These are phyloP conservation scores for Acipenser transmontanus DNA, from an alignment of 2,797 vertebrate genomes.

Conservation along the genomic window DNA sequence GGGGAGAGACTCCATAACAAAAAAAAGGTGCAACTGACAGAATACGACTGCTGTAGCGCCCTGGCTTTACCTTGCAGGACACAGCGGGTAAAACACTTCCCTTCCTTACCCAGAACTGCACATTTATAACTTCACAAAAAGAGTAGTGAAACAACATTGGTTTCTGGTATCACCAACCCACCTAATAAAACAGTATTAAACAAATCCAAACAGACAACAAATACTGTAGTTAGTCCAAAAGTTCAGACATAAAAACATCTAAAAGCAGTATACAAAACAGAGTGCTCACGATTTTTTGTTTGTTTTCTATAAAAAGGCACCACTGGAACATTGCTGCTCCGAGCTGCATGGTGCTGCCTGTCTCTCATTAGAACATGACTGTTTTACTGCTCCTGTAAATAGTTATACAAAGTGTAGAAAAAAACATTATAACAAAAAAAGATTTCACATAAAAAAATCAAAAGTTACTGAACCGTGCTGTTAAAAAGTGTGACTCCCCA, in stretches of 20 bases:
- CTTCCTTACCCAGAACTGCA: constrained; percentile 32
- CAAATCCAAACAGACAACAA: constrained; percentile 30
- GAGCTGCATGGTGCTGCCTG: constrained; percentile 34
- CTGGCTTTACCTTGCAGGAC: no score
- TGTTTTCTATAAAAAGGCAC: constrained; percentile 56
- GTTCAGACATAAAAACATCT: constrained; percentile 42
- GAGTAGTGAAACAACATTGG: no score
- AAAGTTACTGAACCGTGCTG: constrained; percentile 29
- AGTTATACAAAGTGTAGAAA: constrained; percentile 37
- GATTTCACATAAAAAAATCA: constrained; percentile 30
- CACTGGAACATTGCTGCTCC: constrained; percentile 43
- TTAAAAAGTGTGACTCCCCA: constrained; percentile 33
- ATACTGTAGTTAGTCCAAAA: constrained; percentile 25
- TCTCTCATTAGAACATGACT: constrained; percentile 43
- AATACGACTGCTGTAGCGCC: no score
- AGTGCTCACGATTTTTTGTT: constrained; percentile 28
- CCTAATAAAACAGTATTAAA: constrained; percentile 22
- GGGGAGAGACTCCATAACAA: no score
- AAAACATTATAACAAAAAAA: constrained; percentile 29
- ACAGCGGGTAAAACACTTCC: no score
- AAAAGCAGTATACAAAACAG: constrained; percentile 47
- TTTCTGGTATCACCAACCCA: no score
- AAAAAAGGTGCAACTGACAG: no score
- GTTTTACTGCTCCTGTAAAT: constrained; percentile 29
- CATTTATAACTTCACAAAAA: constrained; percentile 30